phyloP scores from a whole-genome alignment of 30 jellyfish, hydroid and myxozoan species.

The Morbakka virulenta region DNA sequence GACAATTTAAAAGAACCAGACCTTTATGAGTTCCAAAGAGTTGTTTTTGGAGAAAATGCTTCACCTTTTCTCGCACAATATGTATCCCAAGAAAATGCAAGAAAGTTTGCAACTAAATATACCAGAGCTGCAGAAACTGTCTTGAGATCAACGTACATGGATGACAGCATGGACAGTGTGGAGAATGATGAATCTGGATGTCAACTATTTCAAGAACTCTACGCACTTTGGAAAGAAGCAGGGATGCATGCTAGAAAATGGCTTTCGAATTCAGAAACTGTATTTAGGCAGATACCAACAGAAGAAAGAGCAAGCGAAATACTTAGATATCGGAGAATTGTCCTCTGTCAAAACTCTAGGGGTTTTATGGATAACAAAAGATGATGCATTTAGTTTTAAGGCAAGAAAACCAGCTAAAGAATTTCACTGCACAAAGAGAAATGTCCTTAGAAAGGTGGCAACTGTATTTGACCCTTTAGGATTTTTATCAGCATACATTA shows the following conservation, averaged over 20 bases:
- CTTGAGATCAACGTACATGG: too few relatives aligned
- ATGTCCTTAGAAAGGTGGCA: slow-evolving; percentile 26
- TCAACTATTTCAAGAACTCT: slow-evolving; percentile 16
- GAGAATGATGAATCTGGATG: slow-evolving; percentile 10
- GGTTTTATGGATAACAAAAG: slow-evolving; percentile 10
- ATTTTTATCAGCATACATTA: slow-evolving; percentile 25
- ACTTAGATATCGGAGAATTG: slow-evolving; percentile 21
- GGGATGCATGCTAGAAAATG: slow-evolving; percentile 75
- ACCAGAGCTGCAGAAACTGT: slow-evolving; percentile 58
- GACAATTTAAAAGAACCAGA: slow-evolving; percentile 50
- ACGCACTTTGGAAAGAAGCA: slow-evolving; percentile 37
- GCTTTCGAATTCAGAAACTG: slow-evolving; percentile 47
- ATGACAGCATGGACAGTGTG: too few relatives aligned
- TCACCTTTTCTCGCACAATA: slow-evolving; percentile 55
- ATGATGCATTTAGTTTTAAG: not conserved
- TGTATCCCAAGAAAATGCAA: slow-evolving; percentile 41
- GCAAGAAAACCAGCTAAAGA: not conserved
- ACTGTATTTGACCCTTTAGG: slow-evolving; percentile 41
- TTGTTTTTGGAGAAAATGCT: slow-evolving; percentile 47
- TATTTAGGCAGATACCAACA: slow-evolving; percentile 29
- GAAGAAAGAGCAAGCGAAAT: slow-evolving; percentile 49
- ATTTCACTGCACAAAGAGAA: slow-evolving; percentile 18
- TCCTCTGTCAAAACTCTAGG: slow-evolving; percentile 34
- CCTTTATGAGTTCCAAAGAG: slow-evolving; percentile 45
- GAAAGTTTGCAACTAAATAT: not conserved